phyloP scores from a whole-genome alignment of 1,140 invertebrate species.

The Gryllus bimaculatus region DNA sequence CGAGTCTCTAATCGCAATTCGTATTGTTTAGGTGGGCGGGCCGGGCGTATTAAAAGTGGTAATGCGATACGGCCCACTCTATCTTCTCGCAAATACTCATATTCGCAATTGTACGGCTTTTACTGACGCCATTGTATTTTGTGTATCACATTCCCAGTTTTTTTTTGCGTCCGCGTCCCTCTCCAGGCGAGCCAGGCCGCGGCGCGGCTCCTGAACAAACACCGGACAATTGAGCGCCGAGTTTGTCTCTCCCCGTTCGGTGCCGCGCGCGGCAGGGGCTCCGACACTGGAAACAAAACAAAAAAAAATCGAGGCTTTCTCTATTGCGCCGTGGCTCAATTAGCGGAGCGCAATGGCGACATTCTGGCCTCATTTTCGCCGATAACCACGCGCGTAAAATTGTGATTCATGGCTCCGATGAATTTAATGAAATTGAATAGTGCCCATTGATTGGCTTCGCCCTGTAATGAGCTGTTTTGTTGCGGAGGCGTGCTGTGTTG shows the following conservation, averaged over 20 bases:
- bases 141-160: not conserved
- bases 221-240: not conserved
- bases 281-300: not conserved
- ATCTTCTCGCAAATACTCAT: not conserved
- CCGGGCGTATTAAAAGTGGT: no score
- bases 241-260: not conserved
- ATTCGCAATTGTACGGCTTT: not conserved
- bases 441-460: not conserved
- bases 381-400: not conserved
- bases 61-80: not conserved
- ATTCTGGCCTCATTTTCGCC: not conserved
- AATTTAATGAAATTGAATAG: slow-evolving; percentile 6
- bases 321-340: not conserved
- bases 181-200: not conserved
- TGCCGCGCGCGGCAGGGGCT: no score
- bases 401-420: not conserved
- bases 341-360: not conserved
- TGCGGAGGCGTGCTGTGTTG: not conserved
- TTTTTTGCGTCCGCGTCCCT: no score
- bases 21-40: not conserved
- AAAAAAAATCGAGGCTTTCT: not conserved
- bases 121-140: not conserved
- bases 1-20: not conserved
- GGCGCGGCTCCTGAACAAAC: not conserved
- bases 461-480: not conserved